Evolutionary conservation across 2,888 invertebrate species (phyloP).

Genomic region (Cordilura impudica): DNA sequence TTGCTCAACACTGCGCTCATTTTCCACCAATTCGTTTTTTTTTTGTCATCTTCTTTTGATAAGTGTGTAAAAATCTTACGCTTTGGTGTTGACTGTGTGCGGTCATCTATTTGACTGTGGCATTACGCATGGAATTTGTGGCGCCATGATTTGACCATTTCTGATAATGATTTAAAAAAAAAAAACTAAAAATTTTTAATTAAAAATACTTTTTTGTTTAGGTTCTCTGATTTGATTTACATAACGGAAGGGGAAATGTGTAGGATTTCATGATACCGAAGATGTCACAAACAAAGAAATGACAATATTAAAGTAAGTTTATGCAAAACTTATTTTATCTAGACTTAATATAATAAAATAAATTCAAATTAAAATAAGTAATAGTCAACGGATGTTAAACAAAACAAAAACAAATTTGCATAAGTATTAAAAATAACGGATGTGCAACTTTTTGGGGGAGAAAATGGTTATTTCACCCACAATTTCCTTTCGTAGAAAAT

Average conservation of each 20-base stretch:
- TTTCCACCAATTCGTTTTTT: constrained; percentile 9
- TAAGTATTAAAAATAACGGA: background rate
- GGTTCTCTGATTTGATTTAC: constrained; percentile 15
- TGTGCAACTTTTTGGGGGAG: background rate
- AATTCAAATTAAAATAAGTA: background rate
- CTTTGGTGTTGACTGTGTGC: constrained; percentile 54
- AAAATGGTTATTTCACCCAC: background rate
- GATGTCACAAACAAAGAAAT: background rate
- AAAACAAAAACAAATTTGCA: background rate
- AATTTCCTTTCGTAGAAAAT: background rate
- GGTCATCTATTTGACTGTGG: constrained; percentile 42
- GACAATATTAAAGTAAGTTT: background rate
- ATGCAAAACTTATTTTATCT: background rate
- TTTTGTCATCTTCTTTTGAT: constrained; percentile 31
- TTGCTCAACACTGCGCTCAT: constrained; percentile 24
- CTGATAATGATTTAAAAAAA: constrained; percentile 46
- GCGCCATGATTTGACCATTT: constrained; percentile 59
- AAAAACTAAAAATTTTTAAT: constrained; percentile 50
- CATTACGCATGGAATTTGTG: constrained; percentile 56
- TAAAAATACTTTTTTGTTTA: constrained; percentile 42
- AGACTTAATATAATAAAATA: background rate
- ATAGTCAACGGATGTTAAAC: constrained; percentile 12
- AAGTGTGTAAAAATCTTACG: constrained; percentile 39
- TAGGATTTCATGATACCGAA: constrained; percentile 31
- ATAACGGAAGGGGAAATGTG: constrained; percentile 58